Conservation (phyloP, 2,888 invertebrate genomes). For the Brenthis ino region DNA sequence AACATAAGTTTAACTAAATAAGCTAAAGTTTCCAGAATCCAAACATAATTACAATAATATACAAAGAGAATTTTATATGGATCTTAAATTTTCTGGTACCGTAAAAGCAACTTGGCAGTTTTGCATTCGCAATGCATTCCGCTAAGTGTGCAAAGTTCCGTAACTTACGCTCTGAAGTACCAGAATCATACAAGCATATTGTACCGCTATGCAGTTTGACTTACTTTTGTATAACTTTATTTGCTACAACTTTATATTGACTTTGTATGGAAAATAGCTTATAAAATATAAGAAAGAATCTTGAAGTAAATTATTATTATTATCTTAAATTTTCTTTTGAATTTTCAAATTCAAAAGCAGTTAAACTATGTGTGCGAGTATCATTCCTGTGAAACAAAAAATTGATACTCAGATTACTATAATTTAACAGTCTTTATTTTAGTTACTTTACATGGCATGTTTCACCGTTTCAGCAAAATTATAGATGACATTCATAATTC, state of each 20-base stretch:
- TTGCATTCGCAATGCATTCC: conserved; percentile 37
- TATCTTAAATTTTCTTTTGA: too few species aligned
- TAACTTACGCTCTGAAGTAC: conserved; percentile 31
- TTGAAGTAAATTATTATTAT: background rate
- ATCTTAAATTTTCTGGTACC: conserved; percentile 28
- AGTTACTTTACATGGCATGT: too few species aligned
- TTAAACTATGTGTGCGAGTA: too few species aligned
- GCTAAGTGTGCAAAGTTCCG: conserved; percentile 36
- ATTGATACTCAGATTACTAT: too few species aligned
- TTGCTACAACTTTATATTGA: conserved; percentile 20
- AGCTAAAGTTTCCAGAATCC: too few species aligned
- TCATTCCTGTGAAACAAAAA: too few species aligned
- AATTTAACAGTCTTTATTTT: too few species aligned
- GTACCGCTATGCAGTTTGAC: conserved; percentile 35
- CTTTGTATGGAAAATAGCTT: conserved; percentile 13
- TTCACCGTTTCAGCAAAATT: too few species aligned
- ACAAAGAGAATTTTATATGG: background rate
- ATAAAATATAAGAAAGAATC: background rate
- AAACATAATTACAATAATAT: too few species aligned
- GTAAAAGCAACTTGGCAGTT: conserved; percentile 33
- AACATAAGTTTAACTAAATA: too few species aligned
- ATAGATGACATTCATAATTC: too few species aligned
- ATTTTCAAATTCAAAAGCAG: too few species aligned
- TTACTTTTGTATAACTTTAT: conserved; percentile 32
- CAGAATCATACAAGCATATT: conserved; percentile 35